Conservation (phyloP, 2,113 vertebrate genomes). For the Spheniscus mendiculus region DNA sequence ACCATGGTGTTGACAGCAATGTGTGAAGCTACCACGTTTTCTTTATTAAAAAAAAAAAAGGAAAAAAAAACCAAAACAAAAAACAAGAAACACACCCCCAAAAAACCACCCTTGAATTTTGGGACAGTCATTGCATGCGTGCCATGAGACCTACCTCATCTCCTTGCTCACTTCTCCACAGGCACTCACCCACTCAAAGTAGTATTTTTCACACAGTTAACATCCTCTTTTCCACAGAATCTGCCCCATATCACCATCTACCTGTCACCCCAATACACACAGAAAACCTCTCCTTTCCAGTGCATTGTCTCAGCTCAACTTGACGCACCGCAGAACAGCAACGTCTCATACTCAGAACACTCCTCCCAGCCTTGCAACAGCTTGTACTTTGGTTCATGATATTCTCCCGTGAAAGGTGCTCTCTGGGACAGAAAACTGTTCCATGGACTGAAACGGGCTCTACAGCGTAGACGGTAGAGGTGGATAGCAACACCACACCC, state of each 20-base stretch:
- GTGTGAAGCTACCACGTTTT: neutral
- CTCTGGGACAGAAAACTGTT: neutral
- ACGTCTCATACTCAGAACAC: fast-evolving
- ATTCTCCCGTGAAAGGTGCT: neutral
- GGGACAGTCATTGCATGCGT: neutral
- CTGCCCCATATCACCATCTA: neutral
- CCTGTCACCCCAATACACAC: neutral
- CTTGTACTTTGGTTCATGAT: neutral
- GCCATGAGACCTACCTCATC: neutral
- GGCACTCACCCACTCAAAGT: neutral
- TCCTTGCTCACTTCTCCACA: neutral
- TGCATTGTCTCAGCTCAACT: neutral
- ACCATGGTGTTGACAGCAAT: slow-evolving; percentile 16
- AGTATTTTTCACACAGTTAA: neutral
- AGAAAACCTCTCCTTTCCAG: neutral
- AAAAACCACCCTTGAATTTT: neutral
- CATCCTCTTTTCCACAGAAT: neutral
- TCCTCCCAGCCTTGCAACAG: neutral
- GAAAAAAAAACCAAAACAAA: too few relatives aligned
- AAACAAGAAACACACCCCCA: too few relatives aligned
- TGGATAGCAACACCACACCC: neutral
- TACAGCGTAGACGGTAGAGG: neutral
- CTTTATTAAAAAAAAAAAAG: neutral
- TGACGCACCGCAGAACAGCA: neutral
- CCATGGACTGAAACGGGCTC: neutral